Evolutionary conservation across 2,113 vertebrate species (phyloP).

Genomic region (Hylia prasina): DNA sequence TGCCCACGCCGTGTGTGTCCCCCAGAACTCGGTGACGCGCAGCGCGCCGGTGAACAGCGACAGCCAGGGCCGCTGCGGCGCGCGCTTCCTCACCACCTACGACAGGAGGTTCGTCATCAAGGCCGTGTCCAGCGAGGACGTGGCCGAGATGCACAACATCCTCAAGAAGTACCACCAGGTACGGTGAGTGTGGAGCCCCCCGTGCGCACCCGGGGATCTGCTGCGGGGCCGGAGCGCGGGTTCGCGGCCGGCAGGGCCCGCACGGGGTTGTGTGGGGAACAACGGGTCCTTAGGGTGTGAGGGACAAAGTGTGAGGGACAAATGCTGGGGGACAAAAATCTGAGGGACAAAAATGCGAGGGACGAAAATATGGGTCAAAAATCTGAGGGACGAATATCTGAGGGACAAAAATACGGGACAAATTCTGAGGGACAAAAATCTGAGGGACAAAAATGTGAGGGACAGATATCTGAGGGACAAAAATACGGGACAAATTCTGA

Average conservation of each 20-base stretch:
- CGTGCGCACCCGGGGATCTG: rapidly evolving
- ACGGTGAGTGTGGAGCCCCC: slow-evolving; percentile 47
- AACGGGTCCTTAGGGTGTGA: rapidly evolving
- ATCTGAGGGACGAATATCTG: too few species aligned
- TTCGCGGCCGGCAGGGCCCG: not conserved
- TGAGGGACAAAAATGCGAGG: not conserved
- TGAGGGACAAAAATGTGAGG: not conserved
- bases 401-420: too few species aligned
- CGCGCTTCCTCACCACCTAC: slow-evolving; percentile 91
- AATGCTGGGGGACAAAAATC: too few species aligned
- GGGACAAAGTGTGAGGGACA: not conserved
- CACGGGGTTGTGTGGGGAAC: not conserved
- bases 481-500: too few species aligned
- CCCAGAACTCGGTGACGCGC: slow-evolving; percentile 91
- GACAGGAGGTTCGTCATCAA: slow-evolving; percentile 96
- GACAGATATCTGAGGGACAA: too few species aligned
- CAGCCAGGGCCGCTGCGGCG: slow-evolving; percentile 91
- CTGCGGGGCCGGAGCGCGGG: not conserved
- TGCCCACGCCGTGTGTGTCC: not conserved
- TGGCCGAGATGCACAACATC: slow-evolving; percentile 99
- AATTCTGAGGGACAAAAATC: too few species aligned
- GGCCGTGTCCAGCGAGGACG: slow-evolving; percentile 94
- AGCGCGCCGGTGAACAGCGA: slow-evolving; percentile 93
- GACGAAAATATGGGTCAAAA: too few species aligned
- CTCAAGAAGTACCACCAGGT: slow-evolving; percentile 99